Percentiles rank a stretch among this genome's conserved stretches.
Evolutionary conservation across 2,113 vertebrate species (phyloP).

Genomic region (Mustelus asterias): DNA sequence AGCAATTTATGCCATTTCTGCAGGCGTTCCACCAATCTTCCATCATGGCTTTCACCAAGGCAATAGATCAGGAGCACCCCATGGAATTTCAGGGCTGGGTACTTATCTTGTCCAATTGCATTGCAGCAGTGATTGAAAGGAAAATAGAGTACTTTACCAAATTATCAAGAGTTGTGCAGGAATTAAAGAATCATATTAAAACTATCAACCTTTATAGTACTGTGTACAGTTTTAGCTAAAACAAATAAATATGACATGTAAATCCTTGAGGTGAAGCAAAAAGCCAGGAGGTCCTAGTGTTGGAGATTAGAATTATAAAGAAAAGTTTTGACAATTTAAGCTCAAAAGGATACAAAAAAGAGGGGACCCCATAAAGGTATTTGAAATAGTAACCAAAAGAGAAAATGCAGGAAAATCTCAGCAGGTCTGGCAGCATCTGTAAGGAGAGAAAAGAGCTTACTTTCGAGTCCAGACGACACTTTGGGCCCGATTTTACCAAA

Average conservation of each 20-base stretch:
- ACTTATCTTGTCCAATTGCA: background rate
- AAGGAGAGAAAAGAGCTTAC: too few species aligned
- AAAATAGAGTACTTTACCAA: background rate
- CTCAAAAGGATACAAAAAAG: background rate
- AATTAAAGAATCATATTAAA: background rate
- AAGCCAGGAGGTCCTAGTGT: background rate
- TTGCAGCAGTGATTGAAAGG: background rate
- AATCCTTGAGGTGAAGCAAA: background rate
- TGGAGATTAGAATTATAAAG: background rate
- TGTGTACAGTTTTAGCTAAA: background rate
- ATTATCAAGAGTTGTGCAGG: background rate
- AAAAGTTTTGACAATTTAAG: background rate
- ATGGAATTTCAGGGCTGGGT: background rate
- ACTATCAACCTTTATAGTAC: background rate
- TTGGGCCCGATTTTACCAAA: too few species aligned
- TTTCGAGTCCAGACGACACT: too few species aligned
- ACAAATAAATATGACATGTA: background rate
- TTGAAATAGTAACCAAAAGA: background rate
- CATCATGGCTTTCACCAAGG: background rate
- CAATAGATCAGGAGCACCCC: background rate
- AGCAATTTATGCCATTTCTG: background rate
- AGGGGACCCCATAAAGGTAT: background rate
- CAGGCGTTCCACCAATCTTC: background rate
- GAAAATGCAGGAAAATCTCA: too few species aligned
- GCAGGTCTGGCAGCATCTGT: too few species aligned